Conservation (phyloP, 2,797 vertebrate species). For the Mormyrops attenuatus region DNA sequence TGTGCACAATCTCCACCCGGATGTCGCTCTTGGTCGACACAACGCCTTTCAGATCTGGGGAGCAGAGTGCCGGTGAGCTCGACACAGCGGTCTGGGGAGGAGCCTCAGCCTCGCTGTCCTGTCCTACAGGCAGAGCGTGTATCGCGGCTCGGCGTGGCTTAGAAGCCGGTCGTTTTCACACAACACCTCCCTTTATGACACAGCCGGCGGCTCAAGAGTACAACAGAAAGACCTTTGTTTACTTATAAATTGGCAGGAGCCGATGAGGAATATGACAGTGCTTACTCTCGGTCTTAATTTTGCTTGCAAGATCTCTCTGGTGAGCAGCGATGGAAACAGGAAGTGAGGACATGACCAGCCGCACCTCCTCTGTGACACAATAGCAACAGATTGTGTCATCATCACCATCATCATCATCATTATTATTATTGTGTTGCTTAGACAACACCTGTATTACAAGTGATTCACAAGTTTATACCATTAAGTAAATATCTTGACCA, state of each 20-base stretch:
- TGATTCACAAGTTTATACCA: background rate
- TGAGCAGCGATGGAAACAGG: conserved; percentile 77
- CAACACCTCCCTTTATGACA: background rate
- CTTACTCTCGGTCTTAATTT: conserved; percentile 82
- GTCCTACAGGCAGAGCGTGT: background rate
- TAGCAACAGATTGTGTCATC: background rate
- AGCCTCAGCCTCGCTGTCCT: background rate
- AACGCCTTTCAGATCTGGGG: conserved; percentile 88
- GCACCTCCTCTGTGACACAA: conserved; percentile 68
- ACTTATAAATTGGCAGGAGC: background rate
- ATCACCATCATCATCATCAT: background rate
- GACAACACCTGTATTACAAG: background rate
- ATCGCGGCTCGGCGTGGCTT: background rate
- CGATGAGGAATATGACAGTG: conserved; percentile 47
- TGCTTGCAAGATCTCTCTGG: conserved; percentile 79
- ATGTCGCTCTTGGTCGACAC: conserved; percentile 96
- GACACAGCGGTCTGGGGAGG: background rate
- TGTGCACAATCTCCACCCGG: conserved; percentile 94
- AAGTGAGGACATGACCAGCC: conserved; percentile 78
- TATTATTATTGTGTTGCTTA: background rate
- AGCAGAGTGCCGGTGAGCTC: conserved; percentile 2
- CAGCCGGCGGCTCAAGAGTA: background rate
- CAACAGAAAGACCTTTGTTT: background rate
- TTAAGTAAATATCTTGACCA: background rate
- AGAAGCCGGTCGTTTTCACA: background rate